Percentiles rank a stretch among this genome's conserved stretches.
These are phyloP conservation scores for Bombus cullumanus DNA, from an alignment of 1,140 invertebrate genomes.

Conservation along the genomic window DNA sequence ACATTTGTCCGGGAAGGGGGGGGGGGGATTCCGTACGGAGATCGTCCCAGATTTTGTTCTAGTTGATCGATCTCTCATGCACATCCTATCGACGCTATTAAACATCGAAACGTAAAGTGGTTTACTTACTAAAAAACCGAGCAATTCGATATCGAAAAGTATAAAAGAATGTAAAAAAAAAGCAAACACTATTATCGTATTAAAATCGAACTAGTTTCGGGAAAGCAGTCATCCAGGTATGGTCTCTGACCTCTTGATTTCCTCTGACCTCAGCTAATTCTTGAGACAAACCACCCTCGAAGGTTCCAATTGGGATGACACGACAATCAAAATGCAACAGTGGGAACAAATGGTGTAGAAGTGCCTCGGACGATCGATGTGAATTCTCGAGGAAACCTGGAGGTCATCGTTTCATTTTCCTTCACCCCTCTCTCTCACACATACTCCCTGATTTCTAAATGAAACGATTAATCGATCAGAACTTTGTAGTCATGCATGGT, in stretches of 20 bases:
- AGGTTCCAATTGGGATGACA: background rate
- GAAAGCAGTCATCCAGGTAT: background rate
- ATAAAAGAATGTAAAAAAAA: background rate
- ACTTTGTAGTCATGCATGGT: background rate
- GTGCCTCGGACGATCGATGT: background rate
- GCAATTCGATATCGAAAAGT: background rate
- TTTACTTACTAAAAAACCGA: background rate
- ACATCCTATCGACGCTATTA: background rate
- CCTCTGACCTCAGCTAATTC: background rate
- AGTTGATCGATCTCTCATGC: conserved; percentile 9
- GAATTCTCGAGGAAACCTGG: background rate
- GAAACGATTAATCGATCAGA: background rate
- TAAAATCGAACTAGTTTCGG: background rate
- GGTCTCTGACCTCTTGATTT: background rate
- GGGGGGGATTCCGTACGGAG: background rate
- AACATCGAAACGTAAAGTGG: background rate
- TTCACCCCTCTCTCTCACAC: background rate
- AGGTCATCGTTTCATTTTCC: background rate
- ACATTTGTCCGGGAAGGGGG: background rate
- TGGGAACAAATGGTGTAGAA: background rate
- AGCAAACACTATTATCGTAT: background rate
- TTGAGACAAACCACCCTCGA: background rate
- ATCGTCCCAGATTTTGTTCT: background rate
- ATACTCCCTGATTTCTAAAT: background rate
- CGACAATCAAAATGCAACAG: background rate